A percentile compares a stretch with the other conserved stretches of the same genome.
Conservation (phyloP, 1,140 invertebrate species). For the Harpegnathos saltator region DNA sequence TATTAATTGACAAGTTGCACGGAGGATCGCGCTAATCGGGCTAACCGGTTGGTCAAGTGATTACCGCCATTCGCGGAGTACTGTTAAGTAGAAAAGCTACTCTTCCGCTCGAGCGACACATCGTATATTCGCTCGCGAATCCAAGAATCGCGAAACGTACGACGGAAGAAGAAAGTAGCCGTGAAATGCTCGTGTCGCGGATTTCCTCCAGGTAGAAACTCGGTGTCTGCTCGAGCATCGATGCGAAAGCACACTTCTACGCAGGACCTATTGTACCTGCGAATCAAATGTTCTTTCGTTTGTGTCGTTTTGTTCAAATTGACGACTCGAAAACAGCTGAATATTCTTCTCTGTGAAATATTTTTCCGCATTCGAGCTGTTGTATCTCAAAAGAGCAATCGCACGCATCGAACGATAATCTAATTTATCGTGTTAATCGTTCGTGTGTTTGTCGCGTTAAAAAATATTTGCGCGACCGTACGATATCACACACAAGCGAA, state of each 20-base stretch:
- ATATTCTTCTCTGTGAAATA: no score
- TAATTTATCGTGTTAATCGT: no score
- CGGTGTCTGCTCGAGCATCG: conserved; percentile 49
- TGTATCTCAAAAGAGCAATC: no score
- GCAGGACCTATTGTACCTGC: background rate
- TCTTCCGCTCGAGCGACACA: conserved; percentile 11
- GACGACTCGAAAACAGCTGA: no score
- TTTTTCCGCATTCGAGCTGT: no score
- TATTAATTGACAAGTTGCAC: background rate
- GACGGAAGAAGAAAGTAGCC: conserved; percentile 76
- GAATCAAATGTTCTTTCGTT: no score
- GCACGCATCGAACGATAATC: no score
- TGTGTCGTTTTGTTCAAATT: no score
- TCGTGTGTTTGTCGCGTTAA: no score
- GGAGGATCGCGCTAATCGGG: background rate
- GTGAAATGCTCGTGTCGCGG: conserved; percentile 67
- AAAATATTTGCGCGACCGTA: no score
- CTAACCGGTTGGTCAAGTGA: background rate
- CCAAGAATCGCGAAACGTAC: conserved; percentile 51
- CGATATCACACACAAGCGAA: no score
- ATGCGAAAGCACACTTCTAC: conserved; percentile 44
- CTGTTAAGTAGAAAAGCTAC: background rate
- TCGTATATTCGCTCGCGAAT: conserved; percentile 35
- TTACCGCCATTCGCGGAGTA: background rate
- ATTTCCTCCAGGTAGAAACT: conserved; percentile 69